Conservation (phyloP, 2,888 invertebrate genomes). For the Digitonthophagus gazella region DNA sequence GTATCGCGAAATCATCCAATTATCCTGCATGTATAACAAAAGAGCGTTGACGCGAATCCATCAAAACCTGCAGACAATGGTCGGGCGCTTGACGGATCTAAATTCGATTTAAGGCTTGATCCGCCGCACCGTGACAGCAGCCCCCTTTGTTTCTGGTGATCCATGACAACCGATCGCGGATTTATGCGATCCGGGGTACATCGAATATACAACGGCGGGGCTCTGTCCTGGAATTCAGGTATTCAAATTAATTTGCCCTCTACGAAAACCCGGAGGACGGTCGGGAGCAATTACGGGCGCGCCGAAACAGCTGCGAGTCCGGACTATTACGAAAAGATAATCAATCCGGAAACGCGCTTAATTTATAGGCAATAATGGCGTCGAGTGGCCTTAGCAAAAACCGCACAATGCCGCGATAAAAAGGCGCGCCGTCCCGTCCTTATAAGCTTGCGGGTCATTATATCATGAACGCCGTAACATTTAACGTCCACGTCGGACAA, state of each 20-base stretch:
- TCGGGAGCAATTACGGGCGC: too few relatives aligned
- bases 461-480: neutral
- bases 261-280: neutral
- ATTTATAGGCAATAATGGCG: neutral
- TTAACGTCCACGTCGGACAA: neutral
- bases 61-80: slow-evolving; percentile 49
- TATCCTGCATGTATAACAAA: slow-evolving; percentile 26
- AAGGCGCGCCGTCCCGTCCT: neutral
- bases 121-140: slow-evolving; percentile 45
- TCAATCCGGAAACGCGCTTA: neutral
- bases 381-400: neutral
- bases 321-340: neutral
- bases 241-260: slow-evolving; percentile 14
- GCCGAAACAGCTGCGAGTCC: neutral
- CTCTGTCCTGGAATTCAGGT: slow-evolving; percentile 4
- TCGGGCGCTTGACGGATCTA: slow-evolving; percentile 46
- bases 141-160: slow-evolving; percentile 47
- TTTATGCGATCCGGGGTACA: slow-evolving; percentile 32
- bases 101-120: slow-evolving; percentile 48
- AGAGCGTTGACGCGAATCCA: slow-evolving; percentile 42
- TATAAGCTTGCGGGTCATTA: neutral
- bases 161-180: slow-evolving; percentile 45
- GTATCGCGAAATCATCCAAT: slow-evolving; percentile 28
- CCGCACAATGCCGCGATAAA: neutral
- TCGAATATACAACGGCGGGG: slow-evolving; percentile 1